phyloP scores from a whole-genome alignment of 2,888 invertebrate genomes.

The Drosophila neoperkinsi region DNA sequence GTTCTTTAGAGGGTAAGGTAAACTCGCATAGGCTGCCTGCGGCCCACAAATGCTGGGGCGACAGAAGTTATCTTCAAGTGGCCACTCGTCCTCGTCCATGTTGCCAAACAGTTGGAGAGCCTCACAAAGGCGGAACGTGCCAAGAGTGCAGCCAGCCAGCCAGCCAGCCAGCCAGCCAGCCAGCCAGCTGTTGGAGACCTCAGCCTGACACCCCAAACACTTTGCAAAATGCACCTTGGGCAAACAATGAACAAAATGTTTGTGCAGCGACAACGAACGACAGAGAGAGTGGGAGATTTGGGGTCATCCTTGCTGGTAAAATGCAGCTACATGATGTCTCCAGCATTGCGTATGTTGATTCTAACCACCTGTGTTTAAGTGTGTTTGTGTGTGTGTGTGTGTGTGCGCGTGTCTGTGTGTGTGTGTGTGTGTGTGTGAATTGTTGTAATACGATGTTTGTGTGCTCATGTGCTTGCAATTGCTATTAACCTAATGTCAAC shows the following conservation, averaged over 20 bases:
- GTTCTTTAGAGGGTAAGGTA: slow-evolving; percentile 18
- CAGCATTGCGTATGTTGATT: slow-evolving; percentile 37
- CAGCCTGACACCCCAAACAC: slow-evolving; percentile 44
- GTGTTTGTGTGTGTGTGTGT: neutral
- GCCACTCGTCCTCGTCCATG: slow-evolving; percentile 61
- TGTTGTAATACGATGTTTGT: slow-evolving; percentile 48
- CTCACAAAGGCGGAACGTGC: slow-evolving; percentile 71
- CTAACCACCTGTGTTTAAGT: neutral
- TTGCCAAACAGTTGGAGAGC: slow-evolving; percentile 60
- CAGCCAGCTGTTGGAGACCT: slow-evolving; percentile 40
- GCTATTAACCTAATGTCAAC: slow-evolving; percentile 65
- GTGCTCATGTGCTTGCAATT: slow-evolving; percentile 45
- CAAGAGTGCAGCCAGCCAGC: slow-evolving; percentile 60
- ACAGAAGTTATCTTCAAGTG: slow-evolving; percentile 78
- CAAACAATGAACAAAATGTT: slow-evolving; percentile 66
- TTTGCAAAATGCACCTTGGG: slow-evolving; percentile 62
- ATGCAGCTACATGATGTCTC: slow-evolving; percentile 54
- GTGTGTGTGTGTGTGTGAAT: slow-evolving; percentile 10
- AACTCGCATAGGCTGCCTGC: slow-evolving; percentile 26
- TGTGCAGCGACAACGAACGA: slow-evolving; percentile 14
- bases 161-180: slow-evolving; percentile 25
- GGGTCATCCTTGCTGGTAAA: slow-evolving; percentile 18
- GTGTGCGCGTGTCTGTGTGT: no score
- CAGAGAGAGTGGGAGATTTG: neutral
- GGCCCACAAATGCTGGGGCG: slow-evolving; percentile 49